Evolutionary conservation across 2,888 invertebrate genomes (phyloP).

Genomic region (Isoperla grammatica): DNA sequence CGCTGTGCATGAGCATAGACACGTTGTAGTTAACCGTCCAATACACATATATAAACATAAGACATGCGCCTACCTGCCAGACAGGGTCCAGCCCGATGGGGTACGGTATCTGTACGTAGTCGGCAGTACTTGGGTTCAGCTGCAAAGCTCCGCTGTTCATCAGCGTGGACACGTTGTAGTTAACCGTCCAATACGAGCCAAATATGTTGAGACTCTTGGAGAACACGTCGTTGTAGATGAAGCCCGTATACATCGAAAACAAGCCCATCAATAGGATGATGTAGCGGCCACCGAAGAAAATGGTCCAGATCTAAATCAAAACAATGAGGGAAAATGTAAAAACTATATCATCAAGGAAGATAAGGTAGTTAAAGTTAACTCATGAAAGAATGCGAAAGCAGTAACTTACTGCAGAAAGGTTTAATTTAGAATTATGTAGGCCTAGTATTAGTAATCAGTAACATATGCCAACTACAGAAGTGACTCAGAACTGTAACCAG

Average conservation of each 20-base stretch:
- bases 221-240: slow-evolving; percentile 76
- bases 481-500: too few relatives aligned
- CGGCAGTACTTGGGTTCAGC: slow-evolving; percentile 45
- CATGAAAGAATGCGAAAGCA: too few relatives aligned
- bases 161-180: slow-evolving; percentile 43
- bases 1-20: slow-evolving; percentile 39
- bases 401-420: too few relatives aligned
- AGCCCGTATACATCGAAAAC: slow-evolving; percentile 71
- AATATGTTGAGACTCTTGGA: slow-evolving; percentile 70
- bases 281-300: slow-evolving; percentile 71
- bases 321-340: too few relatives aligned
- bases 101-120: slow-evolving; percentile 52
- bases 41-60: too few relatives aligned
- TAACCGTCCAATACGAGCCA: slow-evolving; percentile 55
- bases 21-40: slow-evolving; percentile 50
- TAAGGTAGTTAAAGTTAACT: too few relatives aligned
- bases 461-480: too few relatives aligned
- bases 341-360: too few relatives aligned
- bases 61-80: slow-evolving; percentile 61
- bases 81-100: slow-evolving; percentile 67
- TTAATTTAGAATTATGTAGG: too few relatives aligned
- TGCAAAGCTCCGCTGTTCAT: slow-evolving; percentile 40
- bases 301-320: slow-evolving; percentile 57
- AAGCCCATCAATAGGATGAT: slow-evolving; percentile 72
- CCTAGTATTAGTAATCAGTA: too few relatives aligned